These are phyloP conservation scores for Cephus cinctus DNA, from an alignment of 1,140 invertebrate genomes.

Conservation along the genomic window DNA sequence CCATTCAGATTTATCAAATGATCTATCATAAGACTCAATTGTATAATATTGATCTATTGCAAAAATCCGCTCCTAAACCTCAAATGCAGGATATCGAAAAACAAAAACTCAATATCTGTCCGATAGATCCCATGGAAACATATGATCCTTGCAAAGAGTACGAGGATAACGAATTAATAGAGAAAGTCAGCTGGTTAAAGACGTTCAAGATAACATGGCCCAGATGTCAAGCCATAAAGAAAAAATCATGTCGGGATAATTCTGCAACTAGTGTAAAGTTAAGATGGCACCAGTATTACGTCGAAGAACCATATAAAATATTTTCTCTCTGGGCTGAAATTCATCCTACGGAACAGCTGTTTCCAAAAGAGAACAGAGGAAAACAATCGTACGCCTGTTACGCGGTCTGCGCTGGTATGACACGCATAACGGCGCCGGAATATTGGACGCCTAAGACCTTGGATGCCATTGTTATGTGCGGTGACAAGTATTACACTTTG, in stretches of 20 bases:
- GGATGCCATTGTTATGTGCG: constrained; percentile 39
- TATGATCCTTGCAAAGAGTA: constrained; percentile 13
- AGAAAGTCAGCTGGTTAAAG: constrained; percentile 32
- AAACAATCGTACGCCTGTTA: constrained; percentile 39
- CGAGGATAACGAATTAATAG: constrained; percentile 15
- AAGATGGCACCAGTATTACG: constrained; percentile 37
- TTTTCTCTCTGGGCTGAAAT: constrained; percentile 39
- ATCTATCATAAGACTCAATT: constrained; percentile 33
- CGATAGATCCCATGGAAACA: constrained; percentile 18
- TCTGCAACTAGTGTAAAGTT: constrained; percentile 7
- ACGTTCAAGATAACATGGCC: constrained; percentile 28
- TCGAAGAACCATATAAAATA: constrained; percentile 30
- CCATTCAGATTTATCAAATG: constrained; percentile 35
- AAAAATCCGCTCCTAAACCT: constrained; percentile 12
- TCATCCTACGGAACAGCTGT: constrained; percentile 34
- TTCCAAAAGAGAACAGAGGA: constrained; percentile 33
- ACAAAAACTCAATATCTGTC: constrained; percentile 22
- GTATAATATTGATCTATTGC: constrained; percentile 27
- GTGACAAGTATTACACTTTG: constrained; percentile 35
- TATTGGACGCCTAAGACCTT: constrained; percentile 39
- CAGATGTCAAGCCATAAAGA: constrained; percentile 1
- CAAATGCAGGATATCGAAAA: constrained; percentile 4
- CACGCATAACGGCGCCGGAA: constrained; percentile 40
- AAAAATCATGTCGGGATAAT: constrained; percentile 10
- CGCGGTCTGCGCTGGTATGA: constrained; percentile 43